Percentiles rank a stretch among this genome's conserved stretches.
phyloP scores from a whole-genome alignment of 2,797 vertebrate genomes.

The Mergus octosetaceus region DNA sequence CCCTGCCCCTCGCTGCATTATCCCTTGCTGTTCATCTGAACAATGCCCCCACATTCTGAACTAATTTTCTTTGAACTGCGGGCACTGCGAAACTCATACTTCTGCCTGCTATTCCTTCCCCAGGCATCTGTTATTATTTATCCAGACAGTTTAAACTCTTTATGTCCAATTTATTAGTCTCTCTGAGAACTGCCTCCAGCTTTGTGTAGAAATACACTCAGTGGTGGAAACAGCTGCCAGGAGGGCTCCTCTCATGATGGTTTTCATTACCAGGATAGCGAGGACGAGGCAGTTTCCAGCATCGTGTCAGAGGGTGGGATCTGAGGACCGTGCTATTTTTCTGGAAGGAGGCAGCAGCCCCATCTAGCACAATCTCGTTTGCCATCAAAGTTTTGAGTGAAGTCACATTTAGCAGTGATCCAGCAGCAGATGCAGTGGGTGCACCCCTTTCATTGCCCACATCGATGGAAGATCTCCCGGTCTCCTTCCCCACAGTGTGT shows the following conservation, averaged over 20 bases:
- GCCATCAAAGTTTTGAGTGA: background rate
- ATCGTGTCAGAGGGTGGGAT: background rate
- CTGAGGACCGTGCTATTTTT: background rate
- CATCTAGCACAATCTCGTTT: background rate
- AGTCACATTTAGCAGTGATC: background rate
- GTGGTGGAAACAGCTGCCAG: background rate
- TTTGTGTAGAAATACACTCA: background rate
- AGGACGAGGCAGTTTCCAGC: background rate
- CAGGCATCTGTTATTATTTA: constrained; percentile 52
- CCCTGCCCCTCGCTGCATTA: fast-evolving
- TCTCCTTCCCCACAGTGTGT: fast-evolving
- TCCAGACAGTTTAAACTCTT: background rate
- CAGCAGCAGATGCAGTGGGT: background rate
- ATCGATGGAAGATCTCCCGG: fast-evolving
- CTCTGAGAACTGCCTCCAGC: constrained; percentile 38
- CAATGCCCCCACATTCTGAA: background rate
- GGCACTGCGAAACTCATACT: background rate
- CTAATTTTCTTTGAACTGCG: constrained; percentile 27
- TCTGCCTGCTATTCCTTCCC: background rate
- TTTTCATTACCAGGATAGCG: background rate
- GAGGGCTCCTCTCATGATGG: background rate
- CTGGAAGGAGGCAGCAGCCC: background rate
- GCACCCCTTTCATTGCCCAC: fast-evolving
- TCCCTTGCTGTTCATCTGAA: background rate
- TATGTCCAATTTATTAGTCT: constrained; percentile 2